Base-by-base conservation (phyloP, 2,888 invertebrate genomes). In the Hydrotaea diabolus region DNA sequence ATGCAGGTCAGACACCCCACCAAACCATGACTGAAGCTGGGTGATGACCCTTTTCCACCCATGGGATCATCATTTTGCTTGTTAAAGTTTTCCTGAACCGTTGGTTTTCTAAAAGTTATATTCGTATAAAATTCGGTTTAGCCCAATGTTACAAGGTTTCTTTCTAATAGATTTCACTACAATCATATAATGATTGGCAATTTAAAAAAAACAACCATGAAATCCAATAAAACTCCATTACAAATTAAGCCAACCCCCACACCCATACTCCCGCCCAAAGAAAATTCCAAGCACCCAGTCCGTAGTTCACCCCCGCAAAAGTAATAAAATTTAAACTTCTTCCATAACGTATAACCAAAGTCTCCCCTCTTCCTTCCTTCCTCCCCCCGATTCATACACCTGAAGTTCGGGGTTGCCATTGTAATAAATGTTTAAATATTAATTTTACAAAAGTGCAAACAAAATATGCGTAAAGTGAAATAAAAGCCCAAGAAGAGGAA, bases 401-500 rank as follows among this genome's bases (percentile, higher is more conserved):
- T 80, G 83, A n/a, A 21, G 69, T 46, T 46, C 19, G 53, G 31
- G 72, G 62, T 13, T 66, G 83, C 64, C 46, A 73, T 53, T n/a
- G 77, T 80, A 85, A 85, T 80, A 85, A 85, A 82, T 82, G 80
- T 85, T 85, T 78, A 86, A 85, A 86, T 91, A 90, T 90, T 90
- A 90, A 91, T 91, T 69, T 90, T 87, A 89, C 90, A 91, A 90
- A 88, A 90, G 90, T 90, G 91, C 87, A 89, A 90, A 88, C 87
- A 87, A 88, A 90, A 91, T 89, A 88, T 90, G 90, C 89, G 89
- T 88, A 88, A 88, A 90, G 62, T 77, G 59, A 7, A 46, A 59
- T 39, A 8, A 64, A 77, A 31, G 55, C 17, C 72, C 57, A 62
- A 26, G 72, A 83, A 59, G 31, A 46, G 49, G 17, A 46, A 39